Conservation (phyloP, 2,797 vertebrate species). For the Neosalanx taihuensis region DNA sequence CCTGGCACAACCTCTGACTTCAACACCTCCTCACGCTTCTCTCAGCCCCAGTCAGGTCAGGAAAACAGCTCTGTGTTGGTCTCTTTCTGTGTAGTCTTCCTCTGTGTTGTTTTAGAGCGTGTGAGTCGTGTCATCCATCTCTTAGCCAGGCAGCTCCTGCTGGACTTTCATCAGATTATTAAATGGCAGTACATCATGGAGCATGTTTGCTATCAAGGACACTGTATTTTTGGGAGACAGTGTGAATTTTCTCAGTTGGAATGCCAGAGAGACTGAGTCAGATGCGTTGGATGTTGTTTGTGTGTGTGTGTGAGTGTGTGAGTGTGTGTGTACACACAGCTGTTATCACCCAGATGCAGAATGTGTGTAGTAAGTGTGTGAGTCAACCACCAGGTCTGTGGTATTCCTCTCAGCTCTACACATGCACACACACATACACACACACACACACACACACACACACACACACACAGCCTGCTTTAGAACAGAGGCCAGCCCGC, state of each 20-base stretch:
- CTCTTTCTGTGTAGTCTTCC: no score
- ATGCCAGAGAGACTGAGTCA: slow-evolving; percentile 5
- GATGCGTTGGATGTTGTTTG: not conserved
- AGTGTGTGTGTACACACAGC: not conserved
- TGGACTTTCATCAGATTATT: not conserved
- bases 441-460: not conserved
- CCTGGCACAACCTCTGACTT: no score
- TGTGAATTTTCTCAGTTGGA: not conserved
- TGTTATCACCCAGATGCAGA: not conserved
- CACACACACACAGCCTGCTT: not conserved
- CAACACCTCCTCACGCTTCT: not conserved
- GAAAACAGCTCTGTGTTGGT: no score
- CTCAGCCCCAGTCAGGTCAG: not conserved
- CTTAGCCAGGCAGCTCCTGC: not conserved
- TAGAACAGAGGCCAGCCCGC: not conserved
- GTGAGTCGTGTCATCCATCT: not conserved
- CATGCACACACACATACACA: no score
- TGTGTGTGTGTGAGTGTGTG: not conserved
- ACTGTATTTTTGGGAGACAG: not conserved
- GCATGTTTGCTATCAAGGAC: not conserved
- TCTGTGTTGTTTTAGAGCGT: not conserved
- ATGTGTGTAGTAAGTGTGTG: not conserved
- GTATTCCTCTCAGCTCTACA: not conserved
- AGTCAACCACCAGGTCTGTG: not conserved
- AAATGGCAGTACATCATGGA: not conserved